Percentiles rank a stretch among this genome's conserved stretches.
Evolutionary conservation across 37 sponge, comb jelly and placozoan genomes (phyloP).

Genomic region (Spongilla lacustris): DNA sequence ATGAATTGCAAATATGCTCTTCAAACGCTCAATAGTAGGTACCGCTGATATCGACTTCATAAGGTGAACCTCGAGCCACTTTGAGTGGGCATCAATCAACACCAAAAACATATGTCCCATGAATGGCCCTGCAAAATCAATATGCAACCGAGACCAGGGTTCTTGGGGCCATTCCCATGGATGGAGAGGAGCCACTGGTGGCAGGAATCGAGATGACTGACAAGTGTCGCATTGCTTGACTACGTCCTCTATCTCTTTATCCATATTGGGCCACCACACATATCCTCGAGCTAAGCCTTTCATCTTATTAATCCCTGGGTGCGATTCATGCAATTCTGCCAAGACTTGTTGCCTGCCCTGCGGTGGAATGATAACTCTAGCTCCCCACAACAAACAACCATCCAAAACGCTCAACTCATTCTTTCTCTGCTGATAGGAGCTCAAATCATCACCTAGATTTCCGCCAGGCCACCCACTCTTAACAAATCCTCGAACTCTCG

Average conservation of each 20-base stretch:
- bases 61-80: constrained; percentile 33
- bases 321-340: constrained; percentile 12
- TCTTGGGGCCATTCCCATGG: constrained; percentile 42
- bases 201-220: neutral
- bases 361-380: constrained; percentile 14
- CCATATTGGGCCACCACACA: constrained; percentile 58
- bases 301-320: constrained; percentile 30
- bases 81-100: constrained; percentile 38
- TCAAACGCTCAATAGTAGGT: constrained; percentile 26
- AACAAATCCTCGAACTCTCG: neutral
- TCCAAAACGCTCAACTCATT: constrained; percentile 10
- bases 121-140: constrained; percentile 41
- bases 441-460: neutral
- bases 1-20: constrained; percentile 34
- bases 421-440: neutral
- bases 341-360: neutral
- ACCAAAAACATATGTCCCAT: constrained; percentile 46
- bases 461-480: neutral
- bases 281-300: constrained; percentile 31
- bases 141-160: constrained; percentile 40
- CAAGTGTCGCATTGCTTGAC: constrained; percentile 24
- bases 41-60: neutral
- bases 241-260: neutral
- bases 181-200: constrained; percentile 27
- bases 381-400: constrained; percentile 31